phyloP scores from a whole-genome alignment of 2,888 invertebrate genomes.

The Nezara viridula region DNA sequence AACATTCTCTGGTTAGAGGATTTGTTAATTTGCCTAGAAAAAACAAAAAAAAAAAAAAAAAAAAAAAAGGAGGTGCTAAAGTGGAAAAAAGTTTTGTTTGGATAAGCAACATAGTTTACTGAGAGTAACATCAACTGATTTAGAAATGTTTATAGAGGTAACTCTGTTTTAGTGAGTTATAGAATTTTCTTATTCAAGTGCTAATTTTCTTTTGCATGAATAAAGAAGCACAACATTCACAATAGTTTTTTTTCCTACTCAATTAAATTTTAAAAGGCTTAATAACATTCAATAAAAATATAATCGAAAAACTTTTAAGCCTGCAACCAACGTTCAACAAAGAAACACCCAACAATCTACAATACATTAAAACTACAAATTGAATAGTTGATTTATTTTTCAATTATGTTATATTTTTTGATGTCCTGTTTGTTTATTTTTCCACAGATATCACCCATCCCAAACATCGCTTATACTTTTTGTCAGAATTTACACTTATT shows the following conservation, averaged over 20 bases:
- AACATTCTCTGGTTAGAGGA: neutral
- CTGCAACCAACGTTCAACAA: neutral
- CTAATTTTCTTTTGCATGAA: constrained; percentile 43
- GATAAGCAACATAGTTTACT: neutral
- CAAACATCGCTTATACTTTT: constrained; percentile 57
- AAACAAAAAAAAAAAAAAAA: neutral
- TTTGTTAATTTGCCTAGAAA: neutral
- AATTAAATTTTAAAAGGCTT: neutral
- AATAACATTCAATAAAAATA: neutral
- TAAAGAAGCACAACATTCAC: constrained; percentile 27
- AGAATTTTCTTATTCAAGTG: constrained; percentile 17
- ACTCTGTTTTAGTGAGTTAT: constrained; percentile 26
- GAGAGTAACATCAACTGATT: neutral
- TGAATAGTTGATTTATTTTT: neutral
- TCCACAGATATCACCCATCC: constrained; percentile 64
- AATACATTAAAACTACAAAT: constrained; percentile 1
- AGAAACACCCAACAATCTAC: constrained; percentile 43
- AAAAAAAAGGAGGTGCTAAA: neutral
- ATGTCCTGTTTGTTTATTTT: constrained; percentile 34
- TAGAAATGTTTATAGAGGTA: constrained; percentile 53
- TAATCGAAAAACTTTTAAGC: neutral
- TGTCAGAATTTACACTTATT: constrained; percentile 42
- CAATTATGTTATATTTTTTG: constrained; percentile 19
- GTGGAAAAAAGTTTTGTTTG: neutral
- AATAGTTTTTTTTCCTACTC: neutral